phyloP scores from a whole-genome alignment of 35 echinoderm and acorn worm species.

The Hemicentrotus pulcherrimus region DNA sequence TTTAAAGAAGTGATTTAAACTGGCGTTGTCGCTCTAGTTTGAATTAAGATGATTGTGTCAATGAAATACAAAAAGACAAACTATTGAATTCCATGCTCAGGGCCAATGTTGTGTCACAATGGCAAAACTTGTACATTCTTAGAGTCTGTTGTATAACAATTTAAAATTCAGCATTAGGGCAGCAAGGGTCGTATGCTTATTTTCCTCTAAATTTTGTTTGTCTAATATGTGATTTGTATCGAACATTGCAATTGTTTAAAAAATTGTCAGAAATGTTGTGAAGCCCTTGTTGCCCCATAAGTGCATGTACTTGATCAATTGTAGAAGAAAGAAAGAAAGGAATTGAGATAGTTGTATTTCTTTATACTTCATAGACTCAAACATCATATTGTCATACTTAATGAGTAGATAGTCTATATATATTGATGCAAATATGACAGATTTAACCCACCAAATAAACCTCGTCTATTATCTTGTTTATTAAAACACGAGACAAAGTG shows the following conservation, averaged over 20 bases:
- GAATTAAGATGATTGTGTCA: background rate
- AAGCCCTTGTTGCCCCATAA: background rate
- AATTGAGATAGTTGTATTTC: background rate
- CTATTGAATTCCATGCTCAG: conserved; percentile 42
- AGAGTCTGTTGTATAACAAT: background rate
- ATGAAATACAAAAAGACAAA: background rate
- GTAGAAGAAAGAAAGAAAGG: too few relatives aligned
- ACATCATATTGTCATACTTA: background rate
- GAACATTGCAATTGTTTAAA: background rate
- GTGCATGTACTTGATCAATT: background rate
- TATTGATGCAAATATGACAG: conserved; percentile 24
- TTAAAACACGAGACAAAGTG: background rate
- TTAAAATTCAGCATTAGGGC: background rate
- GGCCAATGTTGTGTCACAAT: conserved; percentile 30
- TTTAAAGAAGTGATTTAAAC: background rate
- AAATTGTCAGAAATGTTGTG: background rate
- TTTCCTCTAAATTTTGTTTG: background rate
- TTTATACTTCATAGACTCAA: background rate
- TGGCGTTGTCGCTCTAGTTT: background rate
- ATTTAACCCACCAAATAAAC: background rate
- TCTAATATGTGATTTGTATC: background rate
- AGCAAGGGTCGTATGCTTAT: conserved; percentile 15
- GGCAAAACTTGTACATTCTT: conserved; percentile 37
- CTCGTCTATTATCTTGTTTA: background rate
- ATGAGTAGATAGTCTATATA: conserved; percentile 13